Base-by-base conservation (phyloP, 2,888 invertebrate genomes). In the Zaprionus lineosus region DNA sequence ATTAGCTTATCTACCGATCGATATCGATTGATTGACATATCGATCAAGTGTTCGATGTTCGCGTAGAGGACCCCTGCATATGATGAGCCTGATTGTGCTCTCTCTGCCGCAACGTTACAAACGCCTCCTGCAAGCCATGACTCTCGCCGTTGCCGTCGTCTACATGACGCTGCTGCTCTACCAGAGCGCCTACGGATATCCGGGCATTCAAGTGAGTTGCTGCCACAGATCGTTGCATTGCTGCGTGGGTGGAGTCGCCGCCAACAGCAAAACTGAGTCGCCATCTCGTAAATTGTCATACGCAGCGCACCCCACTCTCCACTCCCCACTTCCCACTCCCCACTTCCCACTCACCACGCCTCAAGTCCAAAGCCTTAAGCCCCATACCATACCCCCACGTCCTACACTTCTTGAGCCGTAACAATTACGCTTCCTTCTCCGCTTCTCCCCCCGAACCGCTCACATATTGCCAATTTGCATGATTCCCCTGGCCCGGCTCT, bases 61-160 rank as follows among this genome's bases (percentile, higher is more conserved):
- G 77, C 77, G 65, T 77, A 84, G 46, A 40, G 72, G 51, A 69
- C 63, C 58, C 61, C 69, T 56, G 69, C 82, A 86, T 82, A 89
- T 88, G 88, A 90, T 90, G 90, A 89, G 86, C 88, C 87, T 89
- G 81, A 87, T 86, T 86, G 84, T 89, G 86, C 82, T 90, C 88
- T 88, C 90, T 86, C 87, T 90, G 87, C 90, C 90, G 79, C 89
- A 89, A 86, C 89, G 89, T 86, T 89, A 88, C 60, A 90, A 90
- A 84, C 89, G 90, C 84, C 85, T 88, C 73, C 87, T 90, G 65
- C 90, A 90, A 90, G 90, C 89, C 86, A 90, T 90, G 90, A 88
- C 89, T 82, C 82, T 90, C 69, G 88, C 88, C 81, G 87, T 90
- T 57, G 89, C 89, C 67, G 82, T 90, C 44, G 88, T 90, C 82